phyloP scores from a whole-genome alignment of 2,113 vertebrate genomes.

The Triplophysa siluroides region DNA sequence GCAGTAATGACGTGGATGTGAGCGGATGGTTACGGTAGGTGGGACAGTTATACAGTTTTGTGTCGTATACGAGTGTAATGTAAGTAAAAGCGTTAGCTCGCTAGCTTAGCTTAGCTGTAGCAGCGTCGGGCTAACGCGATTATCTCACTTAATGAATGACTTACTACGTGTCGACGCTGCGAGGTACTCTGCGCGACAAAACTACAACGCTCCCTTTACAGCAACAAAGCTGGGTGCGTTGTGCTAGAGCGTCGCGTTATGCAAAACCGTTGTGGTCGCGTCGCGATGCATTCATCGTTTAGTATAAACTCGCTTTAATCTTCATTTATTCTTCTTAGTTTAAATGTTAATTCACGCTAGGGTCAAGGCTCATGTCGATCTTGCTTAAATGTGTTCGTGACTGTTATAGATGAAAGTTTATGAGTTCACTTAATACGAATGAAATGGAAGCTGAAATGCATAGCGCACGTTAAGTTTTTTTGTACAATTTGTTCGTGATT shows the following conservation, averaged over 20 bases:
- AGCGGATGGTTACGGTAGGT: not conserved
- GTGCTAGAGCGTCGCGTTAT: no score
- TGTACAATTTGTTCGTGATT: no score
- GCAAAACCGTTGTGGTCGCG: not conserved
- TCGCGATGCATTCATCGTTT: no score
- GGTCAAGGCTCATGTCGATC: no score
- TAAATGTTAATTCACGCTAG: no score
- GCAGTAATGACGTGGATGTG: not conserved
- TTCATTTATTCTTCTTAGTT: not conserved
- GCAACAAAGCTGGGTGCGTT: no score
- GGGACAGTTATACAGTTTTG: not conserved
- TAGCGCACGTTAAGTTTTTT: no score
- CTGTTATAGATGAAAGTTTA: no score
- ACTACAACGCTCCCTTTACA: not conserved
- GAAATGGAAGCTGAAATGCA: no score
- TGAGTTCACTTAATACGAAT: no score
- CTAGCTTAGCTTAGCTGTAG: conserved; percentile 25
- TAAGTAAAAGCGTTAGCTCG: conserved; percentile 1
- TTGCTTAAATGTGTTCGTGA: no score
- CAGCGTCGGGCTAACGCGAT: conserved; percentile 32
- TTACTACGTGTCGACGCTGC: not conserved
- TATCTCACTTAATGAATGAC: not conserved
- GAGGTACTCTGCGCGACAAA: not conserved
- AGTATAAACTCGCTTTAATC: not conserved
- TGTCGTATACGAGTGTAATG: not conserved